phyloP scores from a whole-genome alignment of 2,797 vertebrate species.

The Oceanodroma leucorhoa region DNA sequence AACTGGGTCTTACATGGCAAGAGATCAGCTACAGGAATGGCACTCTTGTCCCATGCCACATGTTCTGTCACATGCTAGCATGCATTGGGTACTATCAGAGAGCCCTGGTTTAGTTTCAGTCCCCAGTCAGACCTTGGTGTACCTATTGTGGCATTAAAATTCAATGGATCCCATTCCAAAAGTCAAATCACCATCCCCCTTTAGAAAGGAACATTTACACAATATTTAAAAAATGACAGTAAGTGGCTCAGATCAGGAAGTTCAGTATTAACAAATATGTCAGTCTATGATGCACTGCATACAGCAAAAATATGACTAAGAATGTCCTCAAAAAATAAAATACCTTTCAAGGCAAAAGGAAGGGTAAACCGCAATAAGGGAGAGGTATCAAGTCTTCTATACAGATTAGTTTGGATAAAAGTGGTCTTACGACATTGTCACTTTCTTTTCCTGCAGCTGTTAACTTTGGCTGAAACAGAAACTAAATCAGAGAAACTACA shows the following conservation, averaged over 20 bases:
- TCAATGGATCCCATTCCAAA: background rate
- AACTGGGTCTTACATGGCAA: background rate
- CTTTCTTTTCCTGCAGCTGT: background rate
- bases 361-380: background rate
- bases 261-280: background rate
- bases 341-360: background rate
- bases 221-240: background rate
- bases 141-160: background rate
- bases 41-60: background rate
- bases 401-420: background rate
- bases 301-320: background rate
- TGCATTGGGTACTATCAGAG: background rate
- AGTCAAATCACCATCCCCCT: background rate
- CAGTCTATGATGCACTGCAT: background rate
- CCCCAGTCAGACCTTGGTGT: background rate
- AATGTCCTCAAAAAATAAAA: background rate
- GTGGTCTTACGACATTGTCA: background rate
- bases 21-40: background rate
- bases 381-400: background rate
- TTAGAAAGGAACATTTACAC: background rate
- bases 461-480: background rate
- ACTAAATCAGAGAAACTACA: background rate
- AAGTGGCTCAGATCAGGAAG: background rate
- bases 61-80: background rate
- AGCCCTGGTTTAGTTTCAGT: background rate